Evolutionary conservation across 2,113 vertebrate species (phyloP).

Genomic region (Aspidoscelis tigris): DNA sequence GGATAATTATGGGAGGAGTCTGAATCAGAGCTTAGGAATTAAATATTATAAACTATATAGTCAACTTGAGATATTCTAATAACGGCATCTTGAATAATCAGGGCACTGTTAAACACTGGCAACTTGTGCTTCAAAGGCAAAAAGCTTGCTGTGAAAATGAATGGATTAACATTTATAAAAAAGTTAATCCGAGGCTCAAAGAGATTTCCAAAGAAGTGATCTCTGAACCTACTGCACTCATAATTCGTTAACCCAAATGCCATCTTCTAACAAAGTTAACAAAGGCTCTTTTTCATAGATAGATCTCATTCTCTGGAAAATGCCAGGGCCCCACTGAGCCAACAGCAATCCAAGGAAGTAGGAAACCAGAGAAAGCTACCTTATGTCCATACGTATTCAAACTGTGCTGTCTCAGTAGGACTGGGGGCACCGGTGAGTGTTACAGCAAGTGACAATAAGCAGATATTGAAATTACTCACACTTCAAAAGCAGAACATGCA

Average conservation of each 20-base stretch:
- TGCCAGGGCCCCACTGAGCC: neutral
- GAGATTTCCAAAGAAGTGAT: conserved; percentile 4
- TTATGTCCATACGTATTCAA: neutral
- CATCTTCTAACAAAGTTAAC: conserved; percentile 2
- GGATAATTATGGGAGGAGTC: neutral
- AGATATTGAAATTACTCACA: neutral
- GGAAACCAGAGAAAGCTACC: neutral
- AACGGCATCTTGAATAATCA: neutral
- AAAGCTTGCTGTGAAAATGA: neutral
- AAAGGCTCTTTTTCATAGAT: neutral
- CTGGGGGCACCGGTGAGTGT: neutral
- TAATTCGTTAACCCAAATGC: conserved; percentile 14
- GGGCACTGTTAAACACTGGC: neutral
- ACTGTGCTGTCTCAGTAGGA: neutral
- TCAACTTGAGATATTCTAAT: neutral
- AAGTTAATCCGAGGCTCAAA: conserved; percentile 18
- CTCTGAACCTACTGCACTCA: neutral
- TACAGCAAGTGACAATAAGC: neutral
- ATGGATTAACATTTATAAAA: conserved; percentile 16
- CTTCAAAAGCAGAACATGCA: neutral
- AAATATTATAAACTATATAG: too few relatives aligned
- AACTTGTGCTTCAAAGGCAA: neutral
- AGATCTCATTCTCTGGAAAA: neutral
- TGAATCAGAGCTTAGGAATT: neutral
- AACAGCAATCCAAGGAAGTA: neutral